Evolutionary conservation across 2,113 vertebrate species (phyloP), one percentile per base, ranked within the genome.

Genomic region (Chaetodon trifascialis): DNA sequence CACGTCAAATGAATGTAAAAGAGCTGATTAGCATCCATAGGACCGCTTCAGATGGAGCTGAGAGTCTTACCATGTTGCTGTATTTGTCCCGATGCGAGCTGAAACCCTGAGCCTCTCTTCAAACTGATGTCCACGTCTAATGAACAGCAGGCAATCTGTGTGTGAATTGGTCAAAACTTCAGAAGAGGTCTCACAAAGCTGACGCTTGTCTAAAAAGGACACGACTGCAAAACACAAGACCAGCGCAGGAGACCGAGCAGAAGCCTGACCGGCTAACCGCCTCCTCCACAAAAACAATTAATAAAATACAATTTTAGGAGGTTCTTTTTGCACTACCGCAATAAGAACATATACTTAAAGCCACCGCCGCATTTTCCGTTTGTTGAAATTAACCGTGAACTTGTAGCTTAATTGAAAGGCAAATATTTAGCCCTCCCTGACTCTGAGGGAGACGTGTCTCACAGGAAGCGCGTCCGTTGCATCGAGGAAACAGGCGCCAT

Each of bases 181-280:
- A 82, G 80, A 88, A 82, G 86, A 90, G 83, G 83, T 1, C 80
- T 25, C 67, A 30, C 71, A 85, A 73, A 67, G 93, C 90, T 95
- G 93, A 95, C 94, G 94, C 68, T 54, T 7, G 64, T 77, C 90
- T 90, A 79, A 93, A 92, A 95, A 94, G 92, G 95, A 95, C 95
- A 96, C 95, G 95, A 95, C 93, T 88, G 90, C 94, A 76, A 69
- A 88, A 70, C 34, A 47, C 42, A 94, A 86, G 95, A 90, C 94
- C 95, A 42, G 23, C 0, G 8, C 8, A 86, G 84, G 38, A 5
- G 87, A 19, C 91, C 59, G 8, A 25, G 5, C 0, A 66, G 44
- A 83, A 25, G 94, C 95, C 95, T 93, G 92, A 78, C 10, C 8
- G 8, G 11, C 0, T 34, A 8, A 7, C 21, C 2, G 3, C 19